Percentiles rank a stretch among this genome's conserved stretches.
Conservation (phyloP, 2,113 vertebrate genomes). For the Vidua macroura region DNA sequence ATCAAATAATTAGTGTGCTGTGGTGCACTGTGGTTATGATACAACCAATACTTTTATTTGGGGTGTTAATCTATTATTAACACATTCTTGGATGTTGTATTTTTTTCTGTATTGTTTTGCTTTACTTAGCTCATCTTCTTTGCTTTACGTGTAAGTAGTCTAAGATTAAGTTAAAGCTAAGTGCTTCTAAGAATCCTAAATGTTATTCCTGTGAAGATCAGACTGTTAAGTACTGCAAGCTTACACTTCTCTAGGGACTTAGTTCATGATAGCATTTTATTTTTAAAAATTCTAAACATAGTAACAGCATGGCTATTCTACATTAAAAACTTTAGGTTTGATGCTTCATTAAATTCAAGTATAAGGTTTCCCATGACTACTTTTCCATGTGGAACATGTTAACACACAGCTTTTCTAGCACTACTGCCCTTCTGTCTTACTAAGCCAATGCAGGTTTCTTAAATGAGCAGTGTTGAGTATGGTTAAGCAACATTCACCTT, state of each 20-base stretch:
- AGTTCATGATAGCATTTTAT: not conserved
- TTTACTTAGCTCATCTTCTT: constrained; percentile 55
- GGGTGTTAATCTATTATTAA: not conserved
- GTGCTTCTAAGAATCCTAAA: constrained; percentile 24
- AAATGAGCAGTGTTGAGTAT: not conserved
- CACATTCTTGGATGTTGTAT: not conserved
- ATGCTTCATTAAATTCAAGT: not conserved
- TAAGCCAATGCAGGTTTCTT: not conserved
- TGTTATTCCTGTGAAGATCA: constrained; percentile 39
- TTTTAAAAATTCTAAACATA: not conserved
- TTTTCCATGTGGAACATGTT: not conserved
- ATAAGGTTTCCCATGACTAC: not conserved
- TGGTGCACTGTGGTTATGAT: not conserved
- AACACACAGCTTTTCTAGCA: not conserved
- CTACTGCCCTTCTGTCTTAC: not conserved
- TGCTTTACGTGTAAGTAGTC: constrained; percentile 9
- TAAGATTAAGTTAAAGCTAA: constrained; percentile 49
- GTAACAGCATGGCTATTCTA: not conserved
- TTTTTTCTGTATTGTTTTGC: not conserved
- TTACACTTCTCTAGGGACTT: not conserved
- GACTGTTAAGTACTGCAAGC: constrained; percentile 16
- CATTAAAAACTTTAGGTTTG: not conserved
- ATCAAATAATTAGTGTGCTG: not conserved
- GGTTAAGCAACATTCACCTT: not conserved
- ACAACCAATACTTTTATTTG: not conserved